Evolutionary conservation across 1,140 invertebrate species (phyloP).

Genomic region (Amyelois transitella): DNA sequence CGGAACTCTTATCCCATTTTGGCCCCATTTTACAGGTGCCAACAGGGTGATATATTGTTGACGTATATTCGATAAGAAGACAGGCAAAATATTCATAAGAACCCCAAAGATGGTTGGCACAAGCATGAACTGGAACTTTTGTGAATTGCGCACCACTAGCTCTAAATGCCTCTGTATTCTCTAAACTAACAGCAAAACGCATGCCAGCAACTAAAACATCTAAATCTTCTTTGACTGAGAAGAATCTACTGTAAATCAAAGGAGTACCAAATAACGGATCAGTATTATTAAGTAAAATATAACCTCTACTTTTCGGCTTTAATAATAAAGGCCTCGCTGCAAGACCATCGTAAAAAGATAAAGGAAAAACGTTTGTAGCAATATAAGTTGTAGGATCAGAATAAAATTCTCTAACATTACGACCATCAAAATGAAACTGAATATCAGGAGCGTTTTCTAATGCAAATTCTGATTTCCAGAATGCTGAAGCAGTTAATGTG

Average conservation of each 20-base stretch:
- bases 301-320: conserved; percentile 82
- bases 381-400: conserved; percentile 70
- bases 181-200: conserved; percentile 72
- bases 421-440: conserved; percentile 78
- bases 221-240: conserved; percentile 78
- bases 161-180: conserved; percentile 76
- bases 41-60: conserved; percentile 85
- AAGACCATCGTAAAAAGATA: conserved; percentile 72
- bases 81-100: conserved; percentile 82
- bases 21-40: conserved; percentile 93
- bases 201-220: conserved; percentile 77
- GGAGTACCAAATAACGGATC: conserved; percentile 85
- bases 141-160: conserved; percentile 75
- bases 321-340: conserved; percentile 76
- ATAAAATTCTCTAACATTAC: conserved; percentile 65
- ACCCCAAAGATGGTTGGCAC: conserved; percentile 76
- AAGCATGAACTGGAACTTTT: conserved; percentile 76
- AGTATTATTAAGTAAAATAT: conserved; percentile 77
- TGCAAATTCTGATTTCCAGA: conserved; percentile 73
- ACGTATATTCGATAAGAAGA: conserved; percentile 78
- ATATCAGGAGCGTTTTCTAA: conserved; percentile 77
- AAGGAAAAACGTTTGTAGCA: conserved; percentile 64
- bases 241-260: conserved; percentile 87
- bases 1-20: conserved; percentile 77
- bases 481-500: conserved; percentile 67